These are phyloP conservation scores for Gonioctena quinquepunctata DNA, from an alignment of 1,140 invertebrate genomes.

Conservation along the genomic window DNA sequence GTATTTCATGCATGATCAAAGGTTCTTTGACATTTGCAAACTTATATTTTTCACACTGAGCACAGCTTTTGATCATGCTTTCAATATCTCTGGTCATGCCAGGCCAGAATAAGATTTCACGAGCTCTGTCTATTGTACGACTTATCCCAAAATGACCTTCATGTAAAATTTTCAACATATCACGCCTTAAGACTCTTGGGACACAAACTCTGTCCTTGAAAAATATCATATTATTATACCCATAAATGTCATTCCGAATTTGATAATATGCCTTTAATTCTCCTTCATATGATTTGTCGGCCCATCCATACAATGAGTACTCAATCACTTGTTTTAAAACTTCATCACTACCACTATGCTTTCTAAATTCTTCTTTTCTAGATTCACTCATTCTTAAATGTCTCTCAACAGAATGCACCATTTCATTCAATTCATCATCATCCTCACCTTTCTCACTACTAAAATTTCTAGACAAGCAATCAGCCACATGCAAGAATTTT, in stretches of 20 bases:
- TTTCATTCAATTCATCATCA: conserved; percentile 8
- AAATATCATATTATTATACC: conserved; percentile 12
- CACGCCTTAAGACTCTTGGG: background rate
- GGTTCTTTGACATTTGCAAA: conserved; percentile 49
- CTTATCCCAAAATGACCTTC: conserved; percentile 30
- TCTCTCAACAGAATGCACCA: conserved; percentile 10
- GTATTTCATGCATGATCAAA: conserved; percentile 43
- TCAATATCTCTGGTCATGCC: conserved; percentile 54
- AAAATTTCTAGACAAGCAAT: conserved; percentile 7
- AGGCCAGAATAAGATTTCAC: conserved; percentile 48
- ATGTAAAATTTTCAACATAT: conserved; percentile 26
- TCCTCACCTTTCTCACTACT: background rate
- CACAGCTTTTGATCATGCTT: conserved; percentile 51
- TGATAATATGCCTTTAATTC: conserved; percentile 13
- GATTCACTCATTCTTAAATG: conserved; percentile 6
- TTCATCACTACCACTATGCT: background rate
- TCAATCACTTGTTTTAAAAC: background rate
- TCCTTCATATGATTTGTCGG: conserved; percentile 9
- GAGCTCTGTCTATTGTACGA: conserved; percentile 28
- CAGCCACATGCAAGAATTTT: background rate
- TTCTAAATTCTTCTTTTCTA: background rate
- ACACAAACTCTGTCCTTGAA: conserved; percentile 21
- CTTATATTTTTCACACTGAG: conserved; percentile 44
- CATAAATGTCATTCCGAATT: conserved; percentile 8
- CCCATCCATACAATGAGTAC: conserved; percentile 13